Base-by-base conservation (phyloP, 2,797 vertebrate genomes). In the Onychomys torridus region DNA sequence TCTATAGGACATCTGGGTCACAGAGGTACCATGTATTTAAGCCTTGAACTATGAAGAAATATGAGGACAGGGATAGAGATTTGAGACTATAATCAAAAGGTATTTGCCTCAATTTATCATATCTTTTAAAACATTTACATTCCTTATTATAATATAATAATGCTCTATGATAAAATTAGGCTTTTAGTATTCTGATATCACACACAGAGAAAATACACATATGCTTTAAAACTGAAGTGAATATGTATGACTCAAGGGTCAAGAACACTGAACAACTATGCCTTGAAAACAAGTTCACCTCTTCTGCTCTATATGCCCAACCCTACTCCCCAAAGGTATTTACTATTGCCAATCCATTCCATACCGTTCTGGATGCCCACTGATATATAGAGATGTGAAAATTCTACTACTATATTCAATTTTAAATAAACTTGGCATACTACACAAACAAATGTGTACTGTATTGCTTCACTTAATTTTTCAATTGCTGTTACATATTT, bases 401-500 rank as follows among this genome's bases (percentile, higher is more conserved):
- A 6, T 21, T 78, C 32, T 37, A 29, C 1, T 55, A 55, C 21
- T 11, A 79, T 0, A 59, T 57, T 92, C n/a, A 61, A n/a, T 83
- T 94, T 73, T 78, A 61, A 96, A 57, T 85, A 63, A 32, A 46
- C 17, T 71, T 65, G 49, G 2, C 5, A 37, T 34, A 40, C 13
- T 34, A 1, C 43, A 32, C 52, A 37, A 59, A 65, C 6, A 78
- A 17, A 90, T 63, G 69, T 52, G 37, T 82, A 43, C 25, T 71
- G 8, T 46, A 29, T 92, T 93, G 5, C n/a, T 90, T 46, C 23
- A 93, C 19, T 86, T 61, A 76, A 21, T 10, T 73, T 95, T 82
- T 40, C 13, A 93, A 61, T 89, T 84, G 17, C 25, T 89, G 49
- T 93, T 83, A 69, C 90, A 69, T 92, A 89, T 76, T 91, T 95